Evolutionary conservation across 2,797 vertebrate species (phyloP), one percentile per base, ranked within the genome.

Genomic region (Huso huso): DNA sequence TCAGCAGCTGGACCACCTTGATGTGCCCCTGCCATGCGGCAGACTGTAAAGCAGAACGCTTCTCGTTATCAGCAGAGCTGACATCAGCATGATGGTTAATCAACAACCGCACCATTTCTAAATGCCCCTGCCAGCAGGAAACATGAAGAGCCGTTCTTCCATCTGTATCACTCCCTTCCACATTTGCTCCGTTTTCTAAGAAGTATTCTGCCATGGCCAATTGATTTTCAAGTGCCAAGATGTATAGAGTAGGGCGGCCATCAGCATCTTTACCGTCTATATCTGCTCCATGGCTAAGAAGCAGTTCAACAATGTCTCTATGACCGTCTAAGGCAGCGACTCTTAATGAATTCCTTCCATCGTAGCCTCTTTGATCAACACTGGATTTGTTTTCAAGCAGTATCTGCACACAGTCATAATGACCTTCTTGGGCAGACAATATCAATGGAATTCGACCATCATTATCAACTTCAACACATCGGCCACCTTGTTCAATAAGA

Each of bases 121-220:
- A 66, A 18, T 99, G 97, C 58, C 97, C 97, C 82, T 98, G 96
- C 97, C 97, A 99, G 84, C 96, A 97, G 78, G 96, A 98, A 71
- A 98, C 97, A 10, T 99, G 97, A 59, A 99, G 95, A 0, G 95
- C 96, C 0, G 96, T 99, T 75, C 97, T 89, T 11, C 97, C 97
- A 80, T 99, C 97, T 0, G 90, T 87, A 82, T 99, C 97, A 6
- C 89, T 90, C 0, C 92, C 93, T 80, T 99, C 97, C 49, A 96
- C 94, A 0, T 99, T 93, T 4, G 97, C 97, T 59, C 92, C 93
- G 1, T 94, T 96, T 84, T 99, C 95, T 65, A 99, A 84, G 73
- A 99, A 94, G 74, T 94, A 96, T 74, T 98, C 95, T 0, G 96
- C 88, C 94, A 99, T 99, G 0, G 94, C 90, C 8, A 98, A 86